A percentile compares a stretch with the other conserved stretches of the same genome.
Conservation (phyloP, 2,113 vertebrate genomes). For the Sigmodon hispidus region DNA sequence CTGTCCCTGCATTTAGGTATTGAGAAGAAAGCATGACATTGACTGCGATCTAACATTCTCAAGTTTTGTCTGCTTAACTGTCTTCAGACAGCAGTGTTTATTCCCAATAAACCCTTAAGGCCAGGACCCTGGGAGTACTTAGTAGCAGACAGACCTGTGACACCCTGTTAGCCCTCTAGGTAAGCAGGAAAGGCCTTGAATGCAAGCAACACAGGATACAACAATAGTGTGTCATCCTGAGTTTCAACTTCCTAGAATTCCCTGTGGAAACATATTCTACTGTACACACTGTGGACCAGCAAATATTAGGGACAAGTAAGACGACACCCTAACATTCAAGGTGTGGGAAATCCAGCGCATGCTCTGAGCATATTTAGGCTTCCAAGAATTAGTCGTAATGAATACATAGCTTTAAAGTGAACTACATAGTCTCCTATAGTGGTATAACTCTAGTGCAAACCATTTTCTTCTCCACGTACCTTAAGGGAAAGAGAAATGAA, state of each 20-base stretch:
- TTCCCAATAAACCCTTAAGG: conserved; percentile 30
- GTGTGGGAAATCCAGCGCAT: background rate
- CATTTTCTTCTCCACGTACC: conserved; percentile 9
- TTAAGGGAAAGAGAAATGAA: background rate
- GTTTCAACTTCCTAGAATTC: background rate
- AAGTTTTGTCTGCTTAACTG: background rate
- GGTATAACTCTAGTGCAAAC: background rate
- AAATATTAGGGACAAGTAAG: conserved; percentile 37
- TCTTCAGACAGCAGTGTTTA: background rate
- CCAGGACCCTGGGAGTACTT: background rate
- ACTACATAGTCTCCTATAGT: background rate
- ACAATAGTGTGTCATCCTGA: background rate
- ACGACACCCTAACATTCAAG: background rate
- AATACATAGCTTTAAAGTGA: conserved; percentile 7
- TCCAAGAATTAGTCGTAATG: background rate
- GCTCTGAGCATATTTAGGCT: background rate
- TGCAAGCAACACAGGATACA: background rate
- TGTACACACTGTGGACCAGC: background rate
- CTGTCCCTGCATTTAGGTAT: background rate
- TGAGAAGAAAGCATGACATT: background rate
- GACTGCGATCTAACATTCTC: background rate
- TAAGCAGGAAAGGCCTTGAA: background rate
- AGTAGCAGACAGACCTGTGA: background rate
- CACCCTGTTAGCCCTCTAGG: background rate
- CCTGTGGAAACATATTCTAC: background rate